Percentiles rank a stretch among this genome's conserved stretches.
phyloP scores from a whole-genome alignment of 2,888 invertebrate species.

The Diaphora mendica region DNA sequence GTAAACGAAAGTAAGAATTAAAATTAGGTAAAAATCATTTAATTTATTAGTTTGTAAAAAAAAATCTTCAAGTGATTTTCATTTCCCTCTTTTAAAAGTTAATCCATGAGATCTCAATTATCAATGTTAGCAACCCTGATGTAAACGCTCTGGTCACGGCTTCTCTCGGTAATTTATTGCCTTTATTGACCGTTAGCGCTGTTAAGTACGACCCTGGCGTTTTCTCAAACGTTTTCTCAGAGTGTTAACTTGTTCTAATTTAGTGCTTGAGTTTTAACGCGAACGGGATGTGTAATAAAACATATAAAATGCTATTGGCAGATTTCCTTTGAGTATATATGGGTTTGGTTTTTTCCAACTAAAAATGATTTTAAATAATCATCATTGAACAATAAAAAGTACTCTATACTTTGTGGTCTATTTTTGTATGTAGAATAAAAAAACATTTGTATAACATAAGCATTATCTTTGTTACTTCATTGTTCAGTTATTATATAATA shows the following conservation, averaged over 20 bases:
- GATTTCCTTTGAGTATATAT: not conserved
- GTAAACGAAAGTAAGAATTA: not conserved
- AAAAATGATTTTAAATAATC: not conserved
- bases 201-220: constrained; percentile 52
- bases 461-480: not conserved
- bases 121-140: constrained; percentile 38
- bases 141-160: constrained; percentile 51
- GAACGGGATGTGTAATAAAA: constrained; percentile 39
- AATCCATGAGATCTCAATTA: constrained; percentile 1
- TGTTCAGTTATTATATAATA: not conserved
- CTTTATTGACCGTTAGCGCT: constrained; percentile 66
- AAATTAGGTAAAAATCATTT: not conserved
- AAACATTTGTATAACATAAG: not conserved
- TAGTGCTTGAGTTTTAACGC: constrained; percentile 46
- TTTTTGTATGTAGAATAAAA: not conserved
- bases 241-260: constrained; percentile 57
- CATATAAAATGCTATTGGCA: constrained; percentile 28
- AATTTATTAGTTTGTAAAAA: not conserved
- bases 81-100: constrained; percentile 1
- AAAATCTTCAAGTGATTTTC: not conserved
- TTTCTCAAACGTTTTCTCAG: constrained; percentile 49
- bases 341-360: not conserved
- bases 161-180: constrained; percentile 59
- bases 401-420: not conserved
- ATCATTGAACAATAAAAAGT: not conserved